Evolutionary conservation across 2,797 vertebrate genomes (phyloP).

Genomic region (Picus viridis): DNA sequence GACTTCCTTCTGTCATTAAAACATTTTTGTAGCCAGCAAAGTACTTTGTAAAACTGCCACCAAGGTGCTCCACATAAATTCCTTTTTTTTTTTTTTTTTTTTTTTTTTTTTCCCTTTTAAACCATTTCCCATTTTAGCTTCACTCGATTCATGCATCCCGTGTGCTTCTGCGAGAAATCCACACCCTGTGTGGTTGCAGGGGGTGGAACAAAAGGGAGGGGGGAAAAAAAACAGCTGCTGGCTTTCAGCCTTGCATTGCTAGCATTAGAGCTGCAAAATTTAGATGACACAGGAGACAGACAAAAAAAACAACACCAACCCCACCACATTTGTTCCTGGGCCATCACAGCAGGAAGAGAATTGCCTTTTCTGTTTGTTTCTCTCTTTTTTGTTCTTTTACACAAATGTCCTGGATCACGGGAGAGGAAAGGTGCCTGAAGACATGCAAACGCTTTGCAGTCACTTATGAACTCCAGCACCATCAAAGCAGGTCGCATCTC

Average conservation of each 20-base stretch:
- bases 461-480: neutral
- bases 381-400: neutral
- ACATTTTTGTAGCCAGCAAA: neutral
- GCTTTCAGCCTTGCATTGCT: neutral
- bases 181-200: constrained; percentile 3
- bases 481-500: constrained; percentile 8
- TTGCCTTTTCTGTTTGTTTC: neutral
- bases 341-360: constrained; percentile 40
- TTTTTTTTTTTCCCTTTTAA: too few species aligned
- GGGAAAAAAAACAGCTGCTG: neutral
- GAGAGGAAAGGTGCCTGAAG: neutral
- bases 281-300: constrained; percentile 12
- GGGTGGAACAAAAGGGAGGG: constrained; percentile 24
- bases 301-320: neutral
- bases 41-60: constrained; percentile 5
- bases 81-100: too few species aligned
- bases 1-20: constrained; percentile 17
- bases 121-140: constrained; percentile 40
- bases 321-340: neutral
- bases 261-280: neutral
- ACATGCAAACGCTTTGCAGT: constrained; percentile 16
- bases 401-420: neutral
- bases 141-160: neutral
- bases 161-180: neutral
- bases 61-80: neutral